Evolutionary conservation across 2,888 invertebrate genomes (phyloP).

Genomic region (Tupiocoris notatus): DNA sequence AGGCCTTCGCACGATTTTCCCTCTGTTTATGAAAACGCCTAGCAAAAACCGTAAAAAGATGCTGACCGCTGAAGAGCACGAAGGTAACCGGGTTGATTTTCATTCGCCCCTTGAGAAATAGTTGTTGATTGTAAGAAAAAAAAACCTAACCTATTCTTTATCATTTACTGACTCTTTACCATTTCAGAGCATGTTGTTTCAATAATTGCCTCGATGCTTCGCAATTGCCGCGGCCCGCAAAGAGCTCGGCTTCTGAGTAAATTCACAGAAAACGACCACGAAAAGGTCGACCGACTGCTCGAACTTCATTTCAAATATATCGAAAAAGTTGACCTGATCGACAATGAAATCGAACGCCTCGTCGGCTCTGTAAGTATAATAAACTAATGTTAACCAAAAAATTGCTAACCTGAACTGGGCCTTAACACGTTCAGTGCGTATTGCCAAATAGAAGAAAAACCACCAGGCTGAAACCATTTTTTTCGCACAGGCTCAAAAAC

Average conservation of each 20-base stretch:
- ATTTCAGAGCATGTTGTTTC: conserved; percentile 83
- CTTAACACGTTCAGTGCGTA: too few relatives aligned
- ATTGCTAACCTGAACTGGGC: too few relatives aligned
- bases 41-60: conserved; percentile 76
- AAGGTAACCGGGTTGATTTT: too few relatives aligned
- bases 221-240: conserved; percentile 88
- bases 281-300: conserved; percentile 93
- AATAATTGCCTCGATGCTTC: conserved; percentile 87
- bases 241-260: conserved; percentile 87
- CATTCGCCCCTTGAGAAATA: too few relatives aligned
- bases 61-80: conserved; percentile 82
- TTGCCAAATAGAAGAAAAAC: too few relatives aligned
- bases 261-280: conserved; percentile 96
- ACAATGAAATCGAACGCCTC: conserved; percentile 67
- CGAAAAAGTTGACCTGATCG: conserved; percentile 84
- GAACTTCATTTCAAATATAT: conserved; percentile 97
- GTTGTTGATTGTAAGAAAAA: too few relatives aligned
- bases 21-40: conserved; percentile 98
- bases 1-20: conserved; percentile 93
- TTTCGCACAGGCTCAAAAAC: too few relatives aligned
- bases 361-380: conserved; percentile 11
- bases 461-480: too few relatives aligned
- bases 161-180: neutral
- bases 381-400: too few relatives aligned
- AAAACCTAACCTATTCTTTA: too few relatives aligned